Evolutionary conservation across 2,113 vertebrate species (phyloP), one percentile per base, ranked within the genome.

Genomic region (Sapajus apella): DNA sequence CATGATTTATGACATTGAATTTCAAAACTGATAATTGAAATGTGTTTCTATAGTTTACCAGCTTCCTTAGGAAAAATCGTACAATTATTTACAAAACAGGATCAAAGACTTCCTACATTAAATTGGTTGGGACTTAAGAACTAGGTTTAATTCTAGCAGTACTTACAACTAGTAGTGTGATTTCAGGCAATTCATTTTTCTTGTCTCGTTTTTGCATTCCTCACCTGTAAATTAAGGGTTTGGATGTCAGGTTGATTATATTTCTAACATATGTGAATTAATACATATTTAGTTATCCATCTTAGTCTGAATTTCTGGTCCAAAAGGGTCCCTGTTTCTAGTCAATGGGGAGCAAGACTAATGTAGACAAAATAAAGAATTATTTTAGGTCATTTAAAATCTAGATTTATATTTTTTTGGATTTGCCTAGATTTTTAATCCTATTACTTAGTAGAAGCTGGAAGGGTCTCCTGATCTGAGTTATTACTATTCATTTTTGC

Each of bases 341-440:
- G 40, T 92, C n/a, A 47, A 5, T 81, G 21, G 45, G 8, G 10
- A 80, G 18, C 61, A 86, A 79, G 20, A 73, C 40, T 79, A 4
- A 64, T 14, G 2, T 8, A 68, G 55, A 94, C 17, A 79, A 90
- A 94, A 87, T 50, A 83, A 43, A 0, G 17, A 64, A 55, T 58
- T 61, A 64, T 45, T 81, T 68, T 52, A 70, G 30, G 55, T 83
- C 8, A 2, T 50, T 66, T 84, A 92, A 80, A 3, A 47, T 56
- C 32, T 6, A 66, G 17, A 89, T 79, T 87, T 95, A 10, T 35
- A 61, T 14, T 82, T 86, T 76, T 80, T 94, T 94, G 13, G 23
- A 93, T 87, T 96, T 37, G 43, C 58, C 95, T 95, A 45, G 40
- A 86, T 43, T 91, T 94, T 61, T 81, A 80, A 73, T 95, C 0